A percentile compares a stretch with the other conserved stretches of the same genome.
Conservation (phyloP, 2,888 invertebrate genomes). For the Cosmia trapezina region DNA sequence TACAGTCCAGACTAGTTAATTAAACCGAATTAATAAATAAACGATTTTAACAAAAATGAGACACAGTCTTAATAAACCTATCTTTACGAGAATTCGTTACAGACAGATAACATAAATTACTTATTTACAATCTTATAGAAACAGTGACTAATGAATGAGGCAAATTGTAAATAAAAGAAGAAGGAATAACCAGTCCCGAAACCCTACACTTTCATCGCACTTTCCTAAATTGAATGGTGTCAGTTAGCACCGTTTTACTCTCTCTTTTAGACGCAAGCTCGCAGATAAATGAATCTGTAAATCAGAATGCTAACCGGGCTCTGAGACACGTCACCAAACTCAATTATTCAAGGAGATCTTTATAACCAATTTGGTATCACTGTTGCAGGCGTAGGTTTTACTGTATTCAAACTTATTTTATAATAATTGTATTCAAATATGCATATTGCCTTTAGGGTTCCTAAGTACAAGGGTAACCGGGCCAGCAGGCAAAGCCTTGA, state of each 20-base stretch:
- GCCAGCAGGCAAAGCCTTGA: slow-evolving; percentile 97
- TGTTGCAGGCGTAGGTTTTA: slow-evolving; percentile 35
- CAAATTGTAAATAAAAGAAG: slow-evolving; percentile 67
- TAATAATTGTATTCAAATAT: slow-evolving; percentile 46
- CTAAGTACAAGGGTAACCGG: slow-evolving; percentile 92
- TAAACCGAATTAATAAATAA: slow-evolving; percentile 66
- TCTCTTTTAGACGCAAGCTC: slow-evolving; percentile 68
- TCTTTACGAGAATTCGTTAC: slow-evolving; percentile 61
- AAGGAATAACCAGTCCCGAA: slow-evolving; percentile 62
- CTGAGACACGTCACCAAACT: slow-evolving; percentile 67
- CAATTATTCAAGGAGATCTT: slow-evolving; percentile 68
- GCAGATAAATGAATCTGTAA: slow-evolving; percentile 72
- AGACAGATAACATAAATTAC: slow-evolving; percentile 65
- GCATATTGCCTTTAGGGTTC: slow-evolving; percentile 77
- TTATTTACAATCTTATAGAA: slow-evolving; percentile 68
- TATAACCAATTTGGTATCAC: slow-evolving; percentile 49
- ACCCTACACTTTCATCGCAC: slow-evolving; percentile 65
- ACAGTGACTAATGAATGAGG: slow-evolving; percentile 75
- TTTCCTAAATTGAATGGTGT: slow-evolving; percentile 73
- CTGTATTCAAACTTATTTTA: slow-evolving; percentile 46
- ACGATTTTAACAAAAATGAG: slow-evolving; percentile 65
- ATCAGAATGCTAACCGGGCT: slow-evolving; percentile 69
- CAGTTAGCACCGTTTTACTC: slow-evolving; percentile 71
- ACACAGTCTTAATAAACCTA: slow-evolving; percentile 67
- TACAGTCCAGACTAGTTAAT: slow-evolving; percentile 65